Conservation (phyloP, 2,113 vertebrate species). For the Chinchilla lanigera region DNA sequence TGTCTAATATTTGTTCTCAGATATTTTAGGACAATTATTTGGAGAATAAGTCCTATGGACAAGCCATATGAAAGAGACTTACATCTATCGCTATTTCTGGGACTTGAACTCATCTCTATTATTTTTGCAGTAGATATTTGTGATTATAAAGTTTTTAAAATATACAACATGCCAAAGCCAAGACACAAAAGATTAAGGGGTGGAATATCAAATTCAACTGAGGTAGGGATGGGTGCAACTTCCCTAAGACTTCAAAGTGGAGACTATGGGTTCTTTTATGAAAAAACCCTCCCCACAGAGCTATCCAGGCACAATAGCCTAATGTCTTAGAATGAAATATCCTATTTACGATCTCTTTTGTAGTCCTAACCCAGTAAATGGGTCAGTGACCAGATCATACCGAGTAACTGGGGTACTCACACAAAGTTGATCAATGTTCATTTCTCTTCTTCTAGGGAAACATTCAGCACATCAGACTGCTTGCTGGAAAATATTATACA, state of each 20-base stretch:
- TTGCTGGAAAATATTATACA: conserved; percentile 27
- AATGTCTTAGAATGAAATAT: not conserved
- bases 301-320: not conserved
- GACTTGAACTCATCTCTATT: not conserved
- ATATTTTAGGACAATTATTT: not conserved
- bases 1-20: not conserved
- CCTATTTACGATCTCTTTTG: not conserved
- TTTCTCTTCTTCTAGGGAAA: conserved; percentile 48
- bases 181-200: not conserved
- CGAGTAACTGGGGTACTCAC: not conserved
- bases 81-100: not conserved
- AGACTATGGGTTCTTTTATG: not conserved
- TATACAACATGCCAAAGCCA: not conserved
- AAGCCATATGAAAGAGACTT: not conserved
- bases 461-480: not conserved
- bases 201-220: not conserved
- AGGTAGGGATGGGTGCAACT: not conserved
- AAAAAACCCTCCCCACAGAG: not conserved
- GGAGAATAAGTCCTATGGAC: not conserved
- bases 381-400: not conserved
- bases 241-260: not conserved
- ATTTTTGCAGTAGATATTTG: not conserved
- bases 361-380: not conserved
- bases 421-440: not conserved
- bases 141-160: conserved; percentile 6